Evolutionary conservation across 1,140 invertebrate species (phyloP).

Genomic region (Notospermus geniculatus): DNA sequence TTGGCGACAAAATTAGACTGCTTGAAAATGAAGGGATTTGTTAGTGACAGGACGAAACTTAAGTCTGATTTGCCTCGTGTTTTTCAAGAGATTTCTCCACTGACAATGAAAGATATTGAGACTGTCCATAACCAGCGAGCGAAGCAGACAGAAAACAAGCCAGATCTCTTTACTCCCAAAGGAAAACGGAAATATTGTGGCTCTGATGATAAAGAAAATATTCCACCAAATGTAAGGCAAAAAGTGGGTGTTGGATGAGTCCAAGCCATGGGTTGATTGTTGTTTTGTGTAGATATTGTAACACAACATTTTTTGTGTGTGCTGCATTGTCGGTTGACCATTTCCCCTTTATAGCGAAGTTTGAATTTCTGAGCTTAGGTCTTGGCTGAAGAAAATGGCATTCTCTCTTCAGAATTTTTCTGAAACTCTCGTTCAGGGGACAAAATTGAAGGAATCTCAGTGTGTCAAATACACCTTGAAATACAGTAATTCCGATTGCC

Average conservation of each 20-base stretch:
- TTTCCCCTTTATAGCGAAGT: too few species aligned
- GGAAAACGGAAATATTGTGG: constrained; percentile 31
- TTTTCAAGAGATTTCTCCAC: constrained; percentile 82
- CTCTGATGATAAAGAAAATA: constrained; percentile 3
- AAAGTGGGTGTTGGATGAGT: constrained; percentile 18
- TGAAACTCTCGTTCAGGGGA: too few species aligned
- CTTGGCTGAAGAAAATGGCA: too few species aligned
- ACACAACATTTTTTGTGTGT: neutral
- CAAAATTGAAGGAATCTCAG: too few species aligned
- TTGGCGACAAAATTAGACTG: constrained; percentile 71
- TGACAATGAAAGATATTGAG: constrained; percentile 59
- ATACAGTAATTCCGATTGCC: too few species aligned
- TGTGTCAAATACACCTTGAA: too few species aligned
- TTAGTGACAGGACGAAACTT: constrained; percentile 62
- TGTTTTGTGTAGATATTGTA: too few species aligned
- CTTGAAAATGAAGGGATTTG: constrained; percentile 57
- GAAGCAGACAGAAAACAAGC: constrained; percentile 24
- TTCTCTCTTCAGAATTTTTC: too few species aligned
- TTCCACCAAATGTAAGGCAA: constrained; percentile 6
- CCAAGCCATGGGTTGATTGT: too few species aligned
- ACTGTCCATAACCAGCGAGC: constrained; percentile 28
- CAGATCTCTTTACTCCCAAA: constrained; percentile 33
- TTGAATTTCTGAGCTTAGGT: too few species aligned
- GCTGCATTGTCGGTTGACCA: too few species aligned
- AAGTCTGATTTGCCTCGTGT: constrained; percentile 65